Percentiles rank a stretch among this genome's conserved stretches.
These are phyloP conservation scores for Eurois occulta DNA, from an alignment of 2,888 invertebrate species.

Conservation along the genomic window DNA sequence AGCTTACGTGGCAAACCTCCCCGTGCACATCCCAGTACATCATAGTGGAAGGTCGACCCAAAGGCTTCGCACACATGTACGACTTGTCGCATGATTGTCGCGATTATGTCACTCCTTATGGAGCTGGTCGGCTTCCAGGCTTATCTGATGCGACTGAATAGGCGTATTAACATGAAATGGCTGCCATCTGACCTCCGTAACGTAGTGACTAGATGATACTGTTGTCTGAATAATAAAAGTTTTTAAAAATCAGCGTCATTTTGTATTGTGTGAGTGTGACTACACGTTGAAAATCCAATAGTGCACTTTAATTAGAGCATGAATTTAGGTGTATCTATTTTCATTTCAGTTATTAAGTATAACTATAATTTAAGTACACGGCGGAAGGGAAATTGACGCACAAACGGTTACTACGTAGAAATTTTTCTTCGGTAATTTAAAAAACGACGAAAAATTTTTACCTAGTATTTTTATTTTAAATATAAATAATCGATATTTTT, in stretches of 20 bases:
- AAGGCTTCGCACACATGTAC: neutral
- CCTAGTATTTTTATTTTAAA: too few relatives aligned
- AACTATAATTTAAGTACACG: neutral
- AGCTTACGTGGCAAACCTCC: neutral
- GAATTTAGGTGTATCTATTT: neutral
- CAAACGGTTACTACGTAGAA: too few relatives aligned
- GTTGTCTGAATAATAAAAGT: neutral
- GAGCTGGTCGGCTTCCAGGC: constrained; percentile 17
- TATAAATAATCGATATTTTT: too few relatives aligned
- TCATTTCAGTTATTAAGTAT: too few relatives aligned
- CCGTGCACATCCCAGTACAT: neutral
- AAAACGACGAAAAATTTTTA: too few relatives aligned
- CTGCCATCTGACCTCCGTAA: constrained; percentile 15
- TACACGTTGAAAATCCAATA: too few relatives aligned
- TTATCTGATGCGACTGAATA: constrained; percentile 35
- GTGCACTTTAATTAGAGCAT: too few relatives aligned
- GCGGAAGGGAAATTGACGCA: neutral
- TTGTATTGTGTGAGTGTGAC: neutral
- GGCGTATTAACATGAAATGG: constrained; percentile 6
- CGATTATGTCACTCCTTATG: neutral
- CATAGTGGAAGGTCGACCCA: neutral
- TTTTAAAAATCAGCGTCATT: neutral
- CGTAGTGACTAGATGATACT: neutral
- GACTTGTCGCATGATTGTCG: neutral
- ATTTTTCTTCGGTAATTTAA: too few relatives aligned